Evolutionary conservation across 2,797 vertebrate genomes (phyloP), one percentile per base, ranked within the genome.

Genomic region (Streptopelia turtur): DNA sequence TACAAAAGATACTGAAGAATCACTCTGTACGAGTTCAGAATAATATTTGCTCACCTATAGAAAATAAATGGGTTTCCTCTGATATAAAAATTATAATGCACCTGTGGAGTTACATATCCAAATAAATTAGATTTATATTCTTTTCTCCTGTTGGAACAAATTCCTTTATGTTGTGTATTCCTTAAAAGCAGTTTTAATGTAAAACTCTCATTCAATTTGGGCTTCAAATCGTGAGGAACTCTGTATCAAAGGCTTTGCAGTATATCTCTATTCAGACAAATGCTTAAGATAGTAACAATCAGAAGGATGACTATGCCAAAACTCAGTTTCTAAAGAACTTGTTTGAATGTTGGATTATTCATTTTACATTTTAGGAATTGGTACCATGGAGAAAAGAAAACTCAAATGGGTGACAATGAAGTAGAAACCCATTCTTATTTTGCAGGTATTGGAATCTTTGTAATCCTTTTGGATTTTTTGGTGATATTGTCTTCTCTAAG

Each of bases 281-380:
- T 52, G 37, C 30, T 53, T 45, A 86, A 61, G 50, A 45, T 2
- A 14, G 30, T 45, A 82, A 55, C 45, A 65, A 65, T 35, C 50
- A 80, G 33, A 61, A 71, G 24, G 33, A 13, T 0, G 10, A 68
- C 63, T 76, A 84, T 31, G 43, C 49, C 84, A 76, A 76, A 83
- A 59, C 8, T 90, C 27, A 45, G 12, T 49, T 87, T 63, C 64
- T 37, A 45, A 94, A 84, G n/a, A 66, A 66, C 17, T 70, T 75
- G 17, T 75, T 64, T 92, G 49, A 69, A 65, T 47, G 8, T 28
- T 74, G n/a, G 28, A 8, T 71, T 91, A 82, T 55, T 82, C 49
- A 80, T 95, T 95, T 86, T 80, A 75, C 31, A 65, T 94, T 97
- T 96, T 91, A 97, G 94, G 80, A 94, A 78, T 18, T 91, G 83